Evolutionary conservation across 2,797 vertebrate genomes (phyloP), one percentile per base, ranked within the genome.

Genomic region (Parauchenoglanis punctatus): DNA sequence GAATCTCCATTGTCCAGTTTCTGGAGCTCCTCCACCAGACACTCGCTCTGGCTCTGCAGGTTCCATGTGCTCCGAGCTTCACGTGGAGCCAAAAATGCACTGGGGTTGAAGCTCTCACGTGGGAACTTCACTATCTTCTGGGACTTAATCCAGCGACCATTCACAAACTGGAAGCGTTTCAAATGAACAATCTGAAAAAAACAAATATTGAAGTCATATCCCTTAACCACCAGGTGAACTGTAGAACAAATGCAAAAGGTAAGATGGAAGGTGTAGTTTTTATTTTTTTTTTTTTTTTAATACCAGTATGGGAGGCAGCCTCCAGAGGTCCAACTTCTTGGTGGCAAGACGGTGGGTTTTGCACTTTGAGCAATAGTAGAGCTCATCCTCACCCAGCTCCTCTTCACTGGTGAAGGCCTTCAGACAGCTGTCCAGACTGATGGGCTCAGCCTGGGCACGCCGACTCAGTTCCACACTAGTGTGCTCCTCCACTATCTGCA

Each of bases 61-160:
- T 82, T 85, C 31, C 86, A 85, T n/a, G 75, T 81, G 76, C 68
- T 87, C 49, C 96, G 93, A 90, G 94, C 95, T 90, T 98, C 97
- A 93, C 96, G 96, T 68, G 98, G 98, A 84, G 98, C 97, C 94
- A 99, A 94, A 93, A 99, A 99, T 90, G 97, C 97, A 94, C 97
- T 97, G 78, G 99, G 98, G 93, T 99, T 97, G 91, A 99, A 99
- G 82, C 91, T 97, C 93, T 97, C 96, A 63, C 96, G 90, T 23
- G 98, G 99, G 90, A 99, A 99, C 93, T 99, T 99, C 75, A 99
- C 99, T 3, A 99, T 99, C 95, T 99, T 99, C 94, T 99, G 99
- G 75, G 99, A 99, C 92, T 99, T 99, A 93, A 99, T 99, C 99
- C 99, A 99, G 89, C 98, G 98, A 0, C 97, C 98, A 0, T 99